Base-by-base conservation (phyloP, 2,797 vertebrate genomes). In the Microctenopoma steveboyesi region DNA sequence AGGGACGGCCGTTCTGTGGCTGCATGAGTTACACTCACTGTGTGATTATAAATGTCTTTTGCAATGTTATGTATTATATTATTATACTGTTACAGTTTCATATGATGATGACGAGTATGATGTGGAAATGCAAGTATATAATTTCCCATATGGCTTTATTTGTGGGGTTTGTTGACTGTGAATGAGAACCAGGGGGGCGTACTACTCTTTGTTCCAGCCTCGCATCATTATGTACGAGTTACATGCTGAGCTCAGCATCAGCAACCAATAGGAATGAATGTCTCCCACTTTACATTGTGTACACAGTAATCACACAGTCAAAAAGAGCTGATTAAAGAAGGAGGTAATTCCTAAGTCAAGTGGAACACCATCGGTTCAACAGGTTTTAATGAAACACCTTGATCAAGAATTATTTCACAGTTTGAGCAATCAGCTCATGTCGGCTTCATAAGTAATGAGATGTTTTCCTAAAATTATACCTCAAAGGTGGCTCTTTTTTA, bases 161-260 rank as follows among this genome's bases (percentile, higher is more conserved):
- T 60, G 49, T 43, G 12, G 10, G 22, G 18, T 47, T 51, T 22
- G 10, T 39, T 57, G 63, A 52, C 47, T 67, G 13, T 50, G 43
- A 61, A 59, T 72, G 67, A 72, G 33, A 70, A 76, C 78, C 64
- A 61, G 35, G 56, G 47, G 16, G 27, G 47, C 3, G 2, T 39
- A 22, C 6, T 30, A 33, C 58, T 47, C 47, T 53, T 46, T 52
- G 64, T 65, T 81, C 35, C 55, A 43, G 59, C 42, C 54, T 59
- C 0, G 6, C 64, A 70, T 57, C 60, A 51, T 63, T 50, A 47
- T 55, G 37, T 59, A 58, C 10, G 0, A 15, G 25, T 60, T 67
- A 48, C 69, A 63, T 76, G 85, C 80, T 82, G 80, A 89, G 53
- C 78, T 86, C 81, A 83, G 78, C 76, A 78, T 82, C 69, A 75